Percentiles rank a stretch among this genome's conserved stretches.
These are phyloP conservation scores for Sebastolobus altivelis DNA, from an alignment of 2,797 vertebrate genomes.

Conservation along the genomic window DNA sequence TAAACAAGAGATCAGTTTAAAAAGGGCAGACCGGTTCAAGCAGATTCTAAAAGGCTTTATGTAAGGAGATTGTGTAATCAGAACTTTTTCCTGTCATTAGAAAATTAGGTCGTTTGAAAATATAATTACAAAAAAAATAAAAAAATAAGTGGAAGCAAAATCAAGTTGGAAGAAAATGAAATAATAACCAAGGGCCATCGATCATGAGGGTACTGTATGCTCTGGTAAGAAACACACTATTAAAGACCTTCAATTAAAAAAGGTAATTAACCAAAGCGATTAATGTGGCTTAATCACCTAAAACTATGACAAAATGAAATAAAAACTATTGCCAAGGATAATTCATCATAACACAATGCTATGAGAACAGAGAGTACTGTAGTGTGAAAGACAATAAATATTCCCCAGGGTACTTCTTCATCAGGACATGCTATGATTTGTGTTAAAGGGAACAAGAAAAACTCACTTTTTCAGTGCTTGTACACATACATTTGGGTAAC, in stretches of 20 bases:
- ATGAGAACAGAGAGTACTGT: background rate
- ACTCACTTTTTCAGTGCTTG: background rate
- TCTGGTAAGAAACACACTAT: background rate
- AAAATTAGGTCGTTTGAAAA: background rate
- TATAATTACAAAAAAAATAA: too few species aligned
- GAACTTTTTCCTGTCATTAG: background rate
- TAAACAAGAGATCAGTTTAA: conserved; percentile 34
- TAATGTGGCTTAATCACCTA: background rate
- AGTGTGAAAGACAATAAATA: background rate
- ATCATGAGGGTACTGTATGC: background rate
- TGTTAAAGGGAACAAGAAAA: background rate
- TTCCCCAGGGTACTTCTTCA: background rate
- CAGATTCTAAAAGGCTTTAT: background rate
- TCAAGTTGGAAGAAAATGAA: background rate
- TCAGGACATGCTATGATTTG: background rate
- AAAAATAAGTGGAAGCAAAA: background rate
- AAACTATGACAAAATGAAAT: background rate
- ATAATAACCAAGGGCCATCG: too few species aligned
- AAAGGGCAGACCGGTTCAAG: conserved; percentile 31
- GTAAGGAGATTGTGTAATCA: background rate
- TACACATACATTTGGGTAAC: too few species aligned
- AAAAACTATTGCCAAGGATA: background rate
- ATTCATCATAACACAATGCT: background rate
- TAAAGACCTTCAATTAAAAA: background rate
- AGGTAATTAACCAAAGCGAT: background rate